Evolutionary conservation across 2,797 vertebrate genomes (phyloP).

Genomic region (Periparus ater): DNA sequence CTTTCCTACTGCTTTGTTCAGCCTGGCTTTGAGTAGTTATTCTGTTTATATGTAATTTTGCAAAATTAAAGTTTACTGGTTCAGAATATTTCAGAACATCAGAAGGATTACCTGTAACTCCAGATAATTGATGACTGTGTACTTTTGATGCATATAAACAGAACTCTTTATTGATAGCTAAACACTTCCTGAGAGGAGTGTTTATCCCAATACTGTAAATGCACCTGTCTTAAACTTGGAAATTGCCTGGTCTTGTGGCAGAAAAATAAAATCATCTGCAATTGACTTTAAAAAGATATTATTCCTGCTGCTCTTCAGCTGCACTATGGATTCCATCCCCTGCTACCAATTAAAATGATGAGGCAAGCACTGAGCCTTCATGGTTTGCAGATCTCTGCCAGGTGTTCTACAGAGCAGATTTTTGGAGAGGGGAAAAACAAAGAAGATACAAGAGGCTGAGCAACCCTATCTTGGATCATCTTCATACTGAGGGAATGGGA

Average conservation of each 20-base stretch:
- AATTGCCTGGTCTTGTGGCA: conserved; percentile 2
- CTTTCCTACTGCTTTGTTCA: neutral
- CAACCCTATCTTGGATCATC: neutral
- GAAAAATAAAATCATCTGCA: conserved; percentile 27
- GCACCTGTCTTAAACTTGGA: conserved; percentile 27
- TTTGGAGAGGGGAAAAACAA: neutral
- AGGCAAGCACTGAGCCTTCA: conserved; percentile 1
- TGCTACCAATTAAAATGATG: conserved; percentile 51
- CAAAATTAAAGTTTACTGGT: neutral
- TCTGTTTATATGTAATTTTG: neutral
- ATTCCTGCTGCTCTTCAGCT: conserved; percentile 50
- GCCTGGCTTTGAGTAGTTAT: neutral
- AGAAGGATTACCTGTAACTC: neutral
- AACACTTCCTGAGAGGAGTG: neutral
- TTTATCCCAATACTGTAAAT: neutral
- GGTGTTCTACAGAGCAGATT: conserved; percentile 21
- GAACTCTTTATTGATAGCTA: neutral
- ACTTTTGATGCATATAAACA: neutral
- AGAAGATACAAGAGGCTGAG: neutral
- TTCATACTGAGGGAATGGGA: conserved; percentile 32
- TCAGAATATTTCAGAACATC: neutral
- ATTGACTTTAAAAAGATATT: conserved; percentile 18
- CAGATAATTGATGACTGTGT: neutral
- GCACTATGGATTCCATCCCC: conserved; percentile 22
- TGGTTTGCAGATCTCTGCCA: conserved; percentile 38